Evolutionary conservation across 2,797 vertebrate species (phyloP).

Genomic region (Urosaurus nigricauda): DNA sequence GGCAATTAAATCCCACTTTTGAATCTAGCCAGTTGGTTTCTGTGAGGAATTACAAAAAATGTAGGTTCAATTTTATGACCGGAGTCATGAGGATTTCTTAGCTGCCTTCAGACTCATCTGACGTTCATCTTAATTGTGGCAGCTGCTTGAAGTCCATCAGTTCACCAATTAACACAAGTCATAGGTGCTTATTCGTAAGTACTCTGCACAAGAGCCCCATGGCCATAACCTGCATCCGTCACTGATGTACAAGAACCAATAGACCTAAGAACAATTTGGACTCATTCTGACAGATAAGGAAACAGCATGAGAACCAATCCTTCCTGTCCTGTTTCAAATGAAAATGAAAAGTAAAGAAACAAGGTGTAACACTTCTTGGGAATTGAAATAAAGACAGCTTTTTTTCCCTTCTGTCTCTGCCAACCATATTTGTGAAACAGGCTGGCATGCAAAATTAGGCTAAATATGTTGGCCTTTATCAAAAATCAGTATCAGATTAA

Average conservation of each 20-base stretch:
- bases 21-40: not conserved
- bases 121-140: not conserved
- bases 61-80: not conserved
- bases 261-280: not conserved
- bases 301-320: not conserved
- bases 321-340: not conserved
- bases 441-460: no score
- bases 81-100: not conserved
- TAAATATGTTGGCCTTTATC: not conserved
- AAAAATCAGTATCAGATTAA: not conserved
- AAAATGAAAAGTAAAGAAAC: not conserved
- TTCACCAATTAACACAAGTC: not conserved
- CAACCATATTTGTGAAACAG: not conserved
- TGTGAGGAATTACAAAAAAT: not conserved
- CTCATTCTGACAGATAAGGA: not conserved
- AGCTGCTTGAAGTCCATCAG: not conserved
- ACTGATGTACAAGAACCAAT: not conserved
- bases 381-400: conserved; percentile 7
- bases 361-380: not conserved
- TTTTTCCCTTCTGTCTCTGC: not conserved
- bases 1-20: not conserved
- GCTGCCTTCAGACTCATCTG: not conserved
- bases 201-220: not conserved
- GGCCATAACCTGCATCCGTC: not conserved
- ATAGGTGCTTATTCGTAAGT: not conserved